These are phyloP conservation scores for Chinchilla lanigera DNA, from an alignment of 2,113 vertebrate genomes.

Conservation along the genomic window DNA sequence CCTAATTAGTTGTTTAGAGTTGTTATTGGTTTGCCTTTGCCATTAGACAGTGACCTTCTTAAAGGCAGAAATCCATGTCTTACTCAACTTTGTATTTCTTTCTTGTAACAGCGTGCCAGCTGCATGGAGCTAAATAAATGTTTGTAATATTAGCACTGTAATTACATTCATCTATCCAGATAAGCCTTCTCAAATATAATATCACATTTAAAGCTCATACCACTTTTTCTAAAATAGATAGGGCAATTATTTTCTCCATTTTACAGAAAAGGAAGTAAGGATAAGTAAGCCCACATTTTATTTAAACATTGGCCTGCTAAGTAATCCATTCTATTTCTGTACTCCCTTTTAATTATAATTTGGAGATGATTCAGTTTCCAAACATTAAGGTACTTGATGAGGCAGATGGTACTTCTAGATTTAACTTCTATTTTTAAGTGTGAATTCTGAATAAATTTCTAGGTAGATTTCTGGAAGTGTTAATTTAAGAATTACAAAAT, in stretches of 20 bases:
- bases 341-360: conserved; percentile 74
- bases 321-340: conserved; percentile 56
- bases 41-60: neutral
- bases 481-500: conserved; percentile 45
- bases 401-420: conserved; percentile 43
- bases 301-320: conserved; percentile 10
- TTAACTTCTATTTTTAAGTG: conserved; percentile 47
- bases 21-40: conserved; percentile 8
- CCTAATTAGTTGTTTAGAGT: neutral
- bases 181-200: neutral
- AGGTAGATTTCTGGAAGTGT: conserved; percentile 37
- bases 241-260: neutral
- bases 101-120: neutral
- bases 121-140: neutral
- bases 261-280: neutral
- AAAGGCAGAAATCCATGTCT: neutral
- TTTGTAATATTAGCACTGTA: neutral
- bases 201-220: neutral
- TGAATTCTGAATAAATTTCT: conserved; percentile 35
- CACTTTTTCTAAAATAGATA: neutral
- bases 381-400: conserved; percentile 63
- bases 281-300: neutral
- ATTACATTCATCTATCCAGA: neutral
- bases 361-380: conserved; percentile 57
- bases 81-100: conserved; percentile 20